Evolutionary conservation across 1,140 invertebrate species (phyloP), one percentile per base, ranked within the genome.

Genomic region (Scaptomyza montana): DNA sequence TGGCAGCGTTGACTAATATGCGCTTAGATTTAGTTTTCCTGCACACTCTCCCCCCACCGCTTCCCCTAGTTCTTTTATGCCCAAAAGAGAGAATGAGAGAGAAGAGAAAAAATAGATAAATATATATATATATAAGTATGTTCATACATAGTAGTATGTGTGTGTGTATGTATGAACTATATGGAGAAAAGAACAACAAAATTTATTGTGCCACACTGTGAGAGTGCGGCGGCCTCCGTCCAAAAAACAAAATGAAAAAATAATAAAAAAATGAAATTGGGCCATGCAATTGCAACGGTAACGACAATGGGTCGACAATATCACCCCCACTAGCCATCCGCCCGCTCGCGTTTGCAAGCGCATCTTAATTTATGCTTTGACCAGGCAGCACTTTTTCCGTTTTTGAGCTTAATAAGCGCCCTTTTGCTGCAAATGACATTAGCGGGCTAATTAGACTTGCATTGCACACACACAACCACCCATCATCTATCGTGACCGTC

Each of bases 331-430:
- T 16, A 16, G 16, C 16, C 9, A 16, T n/a, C 51, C 1, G 12
- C 21, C 13, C 9, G 59, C 56, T 69, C 53, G 45, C 54, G 12
- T 63, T 64, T 55, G 51, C 51, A 12, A 51, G 39, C 45, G 21
- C 39, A 57, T 60, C 45, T 79, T 87, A 79, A 87, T 87, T 87
- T 87, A 87, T 87, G 84, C 79, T 87, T 87, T 87, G 84, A 87
- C 82, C 82, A 82, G 76, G 75, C 82, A 75, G 78, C 66, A 64
- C 50, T 86, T 78, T 81, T 67, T 65, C 47, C 16, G 41, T 36
- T 59, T 64, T 77, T 85, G 53, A 89, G 82, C 75, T 87, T 87
- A 87, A 87, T 87, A 87, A 87, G 82, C 82, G 66, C 65, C 64
- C 74, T 78, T 78, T 67, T 50, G 61, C 61, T 72, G 82, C 64